phyloP scores from a whole-genome alignment of 2,113 vertebrate genomes.

The Pterophyllum scalare region DNA sequence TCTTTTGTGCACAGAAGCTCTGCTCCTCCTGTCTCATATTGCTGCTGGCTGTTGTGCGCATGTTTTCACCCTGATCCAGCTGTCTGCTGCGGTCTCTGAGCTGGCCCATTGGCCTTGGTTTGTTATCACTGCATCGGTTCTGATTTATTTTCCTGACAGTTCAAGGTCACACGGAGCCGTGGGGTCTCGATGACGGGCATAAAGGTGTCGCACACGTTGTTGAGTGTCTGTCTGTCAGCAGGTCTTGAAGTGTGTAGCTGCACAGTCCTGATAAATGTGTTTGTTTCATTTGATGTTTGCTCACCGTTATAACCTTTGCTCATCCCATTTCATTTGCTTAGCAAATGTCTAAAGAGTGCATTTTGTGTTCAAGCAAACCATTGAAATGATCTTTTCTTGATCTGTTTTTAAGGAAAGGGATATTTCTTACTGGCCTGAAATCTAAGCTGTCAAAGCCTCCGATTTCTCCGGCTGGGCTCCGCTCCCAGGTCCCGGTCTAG shows the following conservation, averaged over 20 bases:
- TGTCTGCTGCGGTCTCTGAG: background rate
- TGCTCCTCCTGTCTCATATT: background rate
- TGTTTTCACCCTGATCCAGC: slow-evolving; percentile 28
- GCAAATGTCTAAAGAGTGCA: background rate
- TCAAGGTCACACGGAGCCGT: slow-evolving; percentile 22
- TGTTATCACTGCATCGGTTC: background rate
- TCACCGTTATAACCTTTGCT: background rate
- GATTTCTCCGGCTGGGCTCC: slow-evolving; percentile 90
- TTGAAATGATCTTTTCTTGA: background rate
- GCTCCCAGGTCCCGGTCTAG: slow-evolving; percentile 90
- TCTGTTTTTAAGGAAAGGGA: slow-evolving; percentile 37
- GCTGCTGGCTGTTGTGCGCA: background rate
- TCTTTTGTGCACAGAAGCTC: slow-evolving; percentile 12
- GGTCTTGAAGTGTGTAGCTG: background rate
- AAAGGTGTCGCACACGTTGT: background rate
- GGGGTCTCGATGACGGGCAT: background rate
- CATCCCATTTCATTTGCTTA: background rate
- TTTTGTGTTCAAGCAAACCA: background rate
- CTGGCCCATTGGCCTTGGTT: background rate
- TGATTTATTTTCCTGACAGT: slow-evolving; percentile 7
- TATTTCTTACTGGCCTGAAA: slow-evolving; percentile 46
- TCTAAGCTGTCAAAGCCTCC: slow-evolving; percentile 92
- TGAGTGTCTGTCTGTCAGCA: slow-evolving; percentile 22
- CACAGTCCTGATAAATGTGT: background rate
- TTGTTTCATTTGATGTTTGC: slow-evolving; percentile 6